A percentile compares a stretch with the other conserved stretches of the same genome.
Conservation (phyloP, 2,113 vertebrate genomes). For the Centropus bengalensis region DNA sequence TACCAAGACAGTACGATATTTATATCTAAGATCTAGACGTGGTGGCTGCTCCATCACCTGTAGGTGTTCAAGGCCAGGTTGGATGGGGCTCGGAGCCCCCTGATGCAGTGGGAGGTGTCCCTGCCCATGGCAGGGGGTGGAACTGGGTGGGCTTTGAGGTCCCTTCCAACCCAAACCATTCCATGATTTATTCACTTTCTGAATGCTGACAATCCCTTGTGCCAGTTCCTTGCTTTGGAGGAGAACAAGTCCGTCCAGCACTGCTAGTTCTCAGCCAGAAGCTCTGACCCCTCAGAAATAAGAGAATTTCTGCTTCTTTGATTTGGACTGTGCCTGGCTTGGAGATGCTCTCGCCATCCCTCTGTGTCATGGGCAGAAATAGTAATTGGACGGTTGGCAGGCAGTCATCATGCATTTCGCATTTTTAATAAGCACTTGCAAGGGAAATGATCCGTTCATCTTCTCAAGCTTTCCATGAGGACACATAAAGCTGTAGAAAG, state of each 20-base stretch:
- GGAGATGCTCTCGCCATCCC: neutral
- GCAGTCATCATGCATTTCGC: neutral
- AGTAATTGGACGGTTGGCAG: neutral
- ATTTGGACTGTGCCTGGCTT: neutral
- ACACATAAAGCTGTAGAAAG: neutral
- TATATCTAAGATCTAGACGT: neutral
- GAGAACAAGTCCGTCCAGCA: neutral
- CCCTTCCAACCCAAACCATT: neutral
- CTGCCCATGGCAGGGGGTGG: too few relatives aligned
- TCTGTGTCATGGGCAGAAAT: neutral
- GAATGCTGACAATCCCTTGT: neutral
- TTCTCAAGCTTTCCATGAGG: neutral
- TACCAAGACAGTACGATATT: neutral
- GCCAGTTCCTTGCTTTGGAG: neutral
- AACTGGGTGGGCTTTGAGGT: too few relatives aligned
- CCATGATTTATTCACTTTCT: neutral
- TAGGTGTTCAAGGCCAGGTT: too few relatives aligned
- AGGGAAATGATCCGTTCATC: neutral
- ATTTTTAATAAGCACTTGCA: neutral
- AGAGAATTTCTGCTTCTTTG: neutral
- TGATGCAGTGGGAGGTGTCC: too few relatives aligned
- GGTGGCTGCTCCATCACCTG: neutral
- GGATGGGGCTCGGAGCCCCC: too few relatives aligned
- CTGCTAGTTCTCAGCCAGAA: neutral
- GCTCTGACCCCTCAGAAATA: neutral